Evolutionary conservation across 2,113 vertebrate species (phyloP), one percentile per base, ranked within the genome.

Genomic region (Oxygymnocypris stewartii): DNA sequence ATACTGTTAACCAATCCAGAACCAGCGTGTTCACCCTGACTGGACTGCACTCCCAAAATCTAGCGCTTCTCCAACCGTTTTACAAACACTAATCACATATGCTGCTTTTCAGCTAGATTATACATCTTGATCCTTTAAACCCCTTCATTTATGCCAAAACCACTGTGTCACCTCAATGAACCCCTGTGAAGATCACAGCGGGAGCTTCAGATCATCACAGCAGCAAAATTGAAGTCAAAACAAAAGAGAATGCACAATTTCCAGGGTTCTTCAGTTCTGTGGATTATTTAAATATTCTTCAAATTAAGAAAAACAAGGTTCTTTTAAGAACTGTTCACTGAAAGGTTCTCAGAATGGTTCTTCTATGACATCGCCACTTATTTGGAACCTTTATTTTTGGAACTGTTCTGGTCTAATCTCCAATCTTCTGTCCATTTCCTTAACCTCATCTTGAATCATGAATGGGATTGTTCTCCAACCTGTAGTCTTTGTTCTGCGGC

Each of bases 401-500:
- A 73, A 6, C 69, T 5, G 10, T 47, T 23, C 1, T 73, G 18
- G 35, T 73, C 8, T 2, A 75, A 47, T 25, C 71, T 75, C 37
- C 13, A 13, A 28, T 75, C 40, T 47, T 47, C 42, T 44, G 23
- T 25, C 23, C 9, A 54, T 18, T 54, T 54, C 14, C 49, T 6
- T 18, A 54, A 54, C 20, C 57, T 59, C 57, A 59, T 59, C 20
- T 59, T 59, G 57, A 23, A 59, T 59, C 20, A 3, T 73, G 4
- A 69, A 47, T 47, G 73, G 42, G 73, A 76, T 76, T 4, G 47
- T 14, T 74, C 51, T 42, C 69, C 85, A 84, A 98, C 97, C 96
- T 97, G 95, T 86, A 94, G 93, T 86, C 96, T 94, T 76, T 96
- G 94, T 88, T 97, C 95, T 90, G 86, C 91, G 12, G 95, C 88